Conservation (phyloP, 1,140 invertebrate genomes). For the Lepidurus couesii region DNA sequence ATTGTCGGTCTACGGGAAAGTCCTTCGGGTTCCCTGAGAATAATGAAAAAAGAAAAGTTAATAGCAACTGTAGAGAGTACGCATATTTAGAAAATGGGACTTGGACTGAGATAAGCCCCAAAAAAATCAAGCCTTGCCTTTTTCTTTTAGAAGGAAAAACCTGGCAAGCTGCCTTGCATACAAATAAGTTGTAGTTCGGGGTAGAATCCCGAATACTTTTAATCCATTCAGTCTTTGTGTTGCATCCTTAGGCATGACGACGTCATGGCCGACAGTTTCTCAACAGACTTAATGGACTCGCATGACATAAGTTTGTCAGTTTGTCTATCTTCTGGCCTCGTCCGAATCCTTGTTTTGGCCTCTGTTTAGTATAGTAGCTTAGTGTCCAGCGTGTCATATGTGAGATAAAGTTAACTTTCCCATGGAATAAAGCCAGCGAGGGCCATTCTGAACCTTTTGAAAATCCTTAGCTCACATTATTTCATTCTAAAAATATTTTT, state of each 20-base stretch:
- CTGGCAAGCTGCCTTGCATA: conserved; percentile 12
- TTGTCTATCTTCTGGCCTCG: too few species aligned
- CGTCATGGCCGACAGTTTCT: not conserved
- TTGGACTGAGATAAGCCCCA: not conserved
- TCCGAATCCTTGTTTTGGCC: too few species aligned
- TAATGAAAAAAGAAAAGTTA: not conserved
- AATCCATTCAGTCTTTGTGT: not conserved
- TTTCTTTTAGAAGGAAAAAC: not conserved
- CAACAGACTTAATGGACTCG: too few species aligned
- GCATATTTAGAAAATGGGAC: not conserved
- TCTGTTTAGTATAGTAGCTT: too few species aligned
- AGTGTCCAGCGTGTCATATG: too few species aligned
- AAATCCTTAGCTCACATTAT: too few species aligned
- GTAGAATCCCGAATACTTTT: not conserved
- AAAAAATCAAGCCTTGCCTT: conserved; percentile 11
- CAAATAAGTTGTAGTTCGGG: not conserved
- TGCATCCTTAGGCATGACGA: not conserved
- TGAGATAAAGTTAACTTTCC: too few species aligned
- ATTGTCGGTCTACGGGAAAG: not conserved
- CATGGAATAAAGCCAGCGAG: too few species aligned
- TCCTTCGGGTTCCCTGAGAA: not conserved
- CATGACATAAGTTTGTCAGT: too few species aligned
- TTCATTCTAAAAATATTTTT: too few species aligned
- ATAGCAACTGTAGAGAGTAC: conserved; percentile 14
- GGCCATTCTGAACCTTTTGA: too few species aligned